These are phyloP conservation scores for Copidosoma aretas DNA, from an alignment of 2,888 invertebrate species.

Conservation along the genomic window DNA sequence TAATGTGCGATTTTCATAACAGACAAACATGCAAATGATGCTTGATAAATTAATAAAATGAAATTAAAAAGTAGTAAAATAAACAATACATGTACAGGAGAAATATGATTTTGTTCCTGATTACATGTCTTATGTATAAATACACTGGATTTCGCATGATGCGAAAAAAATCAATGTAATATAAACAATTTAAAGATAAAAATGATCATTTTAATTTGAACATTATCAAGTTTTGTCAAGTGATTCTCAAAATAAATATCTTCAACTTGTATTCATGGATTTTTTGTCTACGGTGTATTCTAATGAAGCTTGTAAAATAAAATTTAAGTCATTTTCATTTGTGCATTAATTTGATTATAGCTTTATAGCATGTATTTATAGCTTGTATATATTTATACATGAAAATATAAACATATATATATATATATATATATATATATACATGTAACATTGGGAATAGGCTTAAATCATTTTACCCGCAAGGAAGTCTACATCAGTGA, in stretches of 20 bases:
- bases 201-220: neutral
- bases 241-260: neutral
- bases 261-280: too few relatives aligned
- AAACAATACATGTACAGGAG: too few relatives aligned
- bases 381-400: slow-evolving; percentile 50
- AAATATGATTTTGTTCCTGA: slow-evolving; percentile 4
- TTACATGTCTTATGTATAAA: too few relatives aligned
- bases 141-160: too few relatives aligned
- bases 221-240: neutral
- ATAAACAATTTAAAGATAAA: neutral
- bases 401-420: slow-evolving; percentile 48
- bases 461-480: slow-evolving; percentile 19
- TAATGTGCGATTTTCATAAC: slow-evolving; percentile 27
- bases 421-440: too few relatives aligned
- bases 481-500: slow-evolving; percentile 14
- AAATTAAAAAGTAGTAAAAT: slow-evolving; percentile 10
- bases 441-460: slow-evolving; percentile 39
- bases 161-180: neutral
- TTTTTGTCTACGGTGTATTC: neutral
- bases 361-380: slow-evolving; percentile 46
- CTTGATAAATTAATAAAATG: slow-evolving; percentile 24
- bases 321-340: neutral
- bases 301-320: neutral
- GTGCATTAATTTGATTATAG: too few relatives aligned
- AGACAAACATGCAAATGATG: slow-evolving; percentile 14